Evolutionary conservation across 2,113 vertebrate species (phyloP).

Genomic region (Tor tambroides): DNA sequence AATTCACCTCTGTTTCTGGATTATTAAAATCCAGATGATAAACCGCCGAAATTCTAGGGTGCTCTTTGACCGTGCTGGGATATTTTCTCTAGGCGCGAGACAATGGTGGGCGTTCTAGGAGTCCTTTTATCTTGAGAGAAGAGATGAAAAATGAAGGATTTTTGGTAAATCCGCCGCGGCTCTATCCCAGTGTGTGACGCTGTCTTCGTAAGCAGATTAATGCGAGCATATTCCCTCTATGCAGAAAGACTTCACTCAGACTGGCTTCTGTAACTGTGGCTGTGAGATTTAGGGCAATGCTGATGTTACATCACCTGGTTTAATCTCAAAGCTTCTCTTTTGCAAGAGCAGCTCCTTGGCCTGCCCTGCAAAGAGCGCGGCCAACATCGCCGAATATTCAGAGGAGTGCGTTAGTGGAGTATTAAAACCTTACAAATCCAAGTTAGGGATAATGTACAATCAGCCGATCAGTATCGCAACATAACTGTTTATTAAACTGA

Average conservation of each 20-base stretch:
- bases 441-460: neutral
- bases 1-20: neutral
- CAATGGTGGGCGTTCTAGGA: slow-evolving; percentile 39
- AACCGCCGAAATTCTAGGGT: neutral
- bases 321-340: neutral
- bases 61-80: neutral
- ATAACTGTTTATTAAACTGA: neutral
- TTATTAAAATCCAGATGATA: slow-evolving; percentile 17
- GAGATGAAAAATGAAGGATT: slow-evolving; percentile 66
- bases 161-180: slow-evolving; percentile 56
- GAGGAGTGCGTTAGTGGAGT: neutral
- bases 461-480: neutral
- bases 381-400: neutral
- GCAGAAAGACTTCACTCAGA: neutral
- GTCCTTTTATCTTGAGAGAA: slow-evolving; percentile 48
- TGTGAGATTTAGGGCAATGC: slow-evolving; percentile 13
- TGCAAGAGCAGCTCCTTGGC: neutral
- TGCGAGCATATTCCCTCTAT: neutral
- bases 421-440: neutral
- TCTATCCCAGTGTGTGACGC: neutral
- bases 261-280: neutral
- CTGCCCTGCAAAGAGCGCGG: neutral
- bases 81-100: slow-evolving; percentile 6
- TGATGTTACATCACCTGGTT: slow-evolving; percentile 36
- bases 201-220: slow-evolving; percentile 47